Conservation (phyloP, 1,140 invertebrate species). For the Ostrea edulis region DNA sequence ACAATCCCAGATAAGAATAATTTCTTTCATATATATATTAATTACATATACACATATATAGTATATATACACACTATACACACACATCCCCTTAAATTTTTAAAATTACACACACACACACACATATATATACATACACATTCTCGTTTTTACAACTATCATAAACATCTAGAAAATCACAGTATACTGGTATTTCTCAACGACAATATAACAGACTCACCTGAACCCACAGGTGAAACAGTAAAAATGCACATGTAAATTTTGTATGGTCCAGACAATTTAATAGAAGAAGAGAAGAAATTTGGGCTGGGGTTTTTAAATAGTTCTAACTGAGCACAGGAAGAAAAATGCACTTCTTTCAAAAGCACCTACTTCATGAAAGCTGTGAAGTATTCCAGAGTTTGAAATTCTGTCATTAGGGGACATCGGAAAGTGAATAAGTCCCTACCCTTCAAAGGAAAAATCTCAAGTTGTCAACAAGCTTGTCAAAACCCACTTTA, state of each 20-base stretch:
- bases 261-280: constrained; percentile 3
- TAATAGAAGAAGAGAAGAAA: constrained; percentile 1
- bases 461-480: constrained; percentile 8
- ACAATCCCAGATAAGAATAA: too few relatives aligned
- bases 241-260: constrained; percentile 11
- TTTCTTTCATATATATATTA: not conserved
- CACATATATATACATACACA: not conserved
- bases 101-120: not conserved
- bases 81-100: too few relatives aligned
- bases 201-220: not conserved
- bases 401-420: constrained; percentile 11
- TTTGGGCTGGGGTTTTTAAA: constrained; percentile 15
- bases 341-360: constrained; percentile 13
- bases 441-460: constrained; percentile 11
- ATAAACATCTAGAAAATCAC: not conserved
- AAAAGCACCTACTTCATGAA: constrained; percentile 19
- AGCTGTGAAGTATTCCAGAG: not conserved
- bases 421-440: constrained; percentile 1
- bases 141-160: not conserved
- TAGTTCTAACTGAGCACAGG: not conserved
- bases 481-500: constrained; percentile 15
- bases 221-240: not conserved
- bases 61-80: not conserved
- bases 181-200: not conserved
- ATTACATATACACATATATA: not conserved